Evolutionary conservation across 2,888 invertebrate genomes (phyloP), one percentile per base, ranked within the genome.

Genomic region (Cheilosia soror): DNA sequence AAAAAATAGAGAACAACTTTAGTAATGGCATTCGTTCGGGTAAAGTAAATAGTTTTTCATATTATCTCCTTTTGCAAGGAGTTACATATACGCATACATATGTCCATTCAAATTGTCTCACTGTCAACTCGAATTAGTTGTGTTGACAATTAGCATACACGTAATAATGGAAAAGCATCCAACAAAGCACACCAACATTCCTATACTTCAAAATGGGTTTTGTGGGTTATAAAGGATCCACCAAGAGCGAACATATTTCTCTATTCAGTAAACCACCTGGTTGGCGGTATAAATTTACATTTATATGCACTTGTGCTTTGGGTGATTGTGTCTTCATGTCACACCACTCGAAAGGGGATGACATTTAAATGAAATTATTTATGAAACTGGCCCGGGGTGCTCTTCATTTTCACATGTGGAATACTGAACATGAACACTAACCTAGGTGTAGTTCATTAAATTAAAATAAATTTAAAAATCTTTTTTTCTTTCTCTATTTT

Each of bases 401-500:
- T 57, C 44, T 63, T 58, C 6, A 15, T 58, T 47, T 72, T 47
- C 31, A 9, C 4, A n/a, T n/a, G 9, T 25, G 47, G 9, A n/a
- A 25, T 37, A 15, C 5, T 15, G n/a, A 47, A 63, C 31, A 13
- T 15, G n/a, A 47, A 63, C 31, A 13, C 27, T 25, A n/a, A 13
- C 27, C 5, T 49, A 13, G 33, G 11, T 40, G 58, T 29, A 0
- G 33, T 62, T 53, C 25, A 60, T 60, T 60, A 11, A 73, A 55
- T 15, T 55, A 47, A 47, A 47, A 47, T 47, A 47, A 7, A 20
- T 15, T 47, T 15, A 2, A 6, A 27, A 9, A 11, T 60, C 20
- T 29, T 6, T 76, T 60, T 37, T 49, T 57, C 27, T 66, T 7
- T 75, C 44, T 73, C 90, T 90, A 85, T 58, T 15, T 89, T 88